phyloP scores from a whole-genome alignment of 2,888 invertebrate species.

The Agrochola lota region DNA sequence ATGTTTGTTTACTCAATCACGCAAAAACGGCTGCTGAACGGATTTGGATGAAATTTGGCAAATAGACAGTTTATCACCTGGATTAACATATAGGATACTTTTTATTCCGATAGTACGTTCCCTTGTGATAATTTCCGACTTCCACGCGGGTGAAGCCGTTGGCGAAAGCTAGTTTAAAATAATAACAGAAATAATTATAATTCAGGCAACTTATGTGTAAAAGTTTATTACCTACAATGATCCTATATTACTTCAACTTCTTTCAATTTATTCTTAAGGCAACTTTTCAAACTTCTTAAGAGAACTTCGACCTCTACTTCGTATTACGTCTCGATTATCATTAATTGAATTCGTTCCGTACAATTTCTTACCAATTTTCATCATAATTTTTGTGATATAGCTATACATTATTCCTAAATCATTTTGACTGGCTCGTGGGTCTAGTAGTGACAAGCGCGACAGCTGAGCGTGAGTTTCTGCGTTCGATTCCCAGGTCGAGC shows the following conservation, averaged over 20 bases:
- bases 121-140: too few species aligned
- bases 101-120: too few species aligned
- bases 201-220: constrained; percentile 2
- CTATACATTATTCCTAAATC: too few species aligned
- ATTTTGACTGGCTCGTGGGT: neutral
- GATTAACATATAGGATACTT: too few species aligned
- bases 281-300: constrained; percentile 17
- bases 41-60: too few species aligned
- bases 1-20: too few species aligned
- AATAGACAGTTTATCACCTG: too few species aligned
- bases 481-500: neutral
- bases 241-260: constrained; percentile 3
- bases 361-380: neutral
- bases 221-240: neutral
- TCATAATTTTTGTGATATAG: too few species aligned
- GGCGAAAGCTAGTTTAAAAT: neutral
- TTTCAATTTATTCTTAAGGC: constrained; percentile 12
- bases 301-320: constrained; percentile 10
- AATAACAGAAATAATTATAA: neutral
- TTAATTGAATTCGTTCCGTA: constrained; percentile 23
- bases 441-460: neutral
- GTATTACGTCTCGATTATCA: neutral
- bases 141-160: too few species aligned
- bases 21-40: too few species aligned
- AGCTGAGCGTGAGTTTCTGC: neutral